Evolutionary conservation across 1,140 invertebrate genomes (phyloP).

Genomic region (Nomia melanderi): DNA sequence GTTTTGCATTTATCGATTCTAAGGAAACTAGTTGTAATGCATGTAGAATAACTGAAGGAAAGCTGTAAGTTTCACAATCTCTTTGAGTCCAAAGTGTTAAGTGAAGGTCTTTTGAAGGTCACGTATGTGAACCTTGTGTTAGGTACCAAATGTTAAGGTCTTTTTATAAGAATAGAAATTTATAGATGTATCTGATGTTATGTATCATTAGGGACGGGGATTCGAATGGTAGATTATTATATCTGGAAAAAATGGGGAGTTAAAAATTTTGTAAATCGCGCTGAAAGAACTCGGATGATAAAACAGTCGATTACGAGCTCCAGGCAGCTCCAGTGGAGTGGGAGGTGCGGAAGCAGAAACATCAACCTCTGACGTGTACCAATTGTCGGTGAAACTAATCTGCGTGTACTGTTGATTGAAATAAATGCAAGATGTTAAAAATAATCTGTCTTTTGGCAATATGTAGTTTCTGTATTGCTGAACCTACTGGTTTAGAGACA

Average conservation of each 20-base stretch:
- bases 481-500: constrained; percentile 77
- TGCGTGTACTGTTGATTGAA: constrained; percentile 5
- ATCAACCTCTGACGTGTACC: constrained; percentile 33
- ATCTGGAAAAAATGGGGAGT: not conserved
- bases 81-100: too few relatives aligned
- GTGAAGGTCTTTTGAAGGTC: not conserved
- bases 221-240: not conserved
- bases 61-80: too few relatives aligned
- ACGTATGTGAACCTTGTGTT: not conserved
- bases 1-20: too few relatives aligned
- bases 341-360: not conserved
- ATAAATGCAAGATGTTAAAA: constrained; percentile 56
- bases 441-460: constrained; percentile 52
- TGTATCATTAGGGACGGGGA: too few relatives aligned
- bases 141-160: too few relatives aligned
- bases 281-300: not conserved
- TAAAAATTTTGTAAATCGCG: not conserved
- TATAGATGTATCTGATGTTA: too few relatives aligned
- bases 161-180: too few relatives aligned
- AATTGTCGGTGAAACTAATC: constrained; percentile 48
- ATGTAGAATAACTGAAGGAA: too few relatives aligned
- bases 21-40: too few relatives aligned
- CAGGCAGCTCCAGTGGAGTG: not conserved
- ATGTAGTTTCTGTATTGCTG: constrained; percentile 36
- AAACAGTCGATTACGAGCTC: not conserved